Percentiles rank a stretch among this genome's conserved stretches.
Conservation (phyloP, 2,113 vertebrate species). For the Plestiodon gilberti region DNA sequence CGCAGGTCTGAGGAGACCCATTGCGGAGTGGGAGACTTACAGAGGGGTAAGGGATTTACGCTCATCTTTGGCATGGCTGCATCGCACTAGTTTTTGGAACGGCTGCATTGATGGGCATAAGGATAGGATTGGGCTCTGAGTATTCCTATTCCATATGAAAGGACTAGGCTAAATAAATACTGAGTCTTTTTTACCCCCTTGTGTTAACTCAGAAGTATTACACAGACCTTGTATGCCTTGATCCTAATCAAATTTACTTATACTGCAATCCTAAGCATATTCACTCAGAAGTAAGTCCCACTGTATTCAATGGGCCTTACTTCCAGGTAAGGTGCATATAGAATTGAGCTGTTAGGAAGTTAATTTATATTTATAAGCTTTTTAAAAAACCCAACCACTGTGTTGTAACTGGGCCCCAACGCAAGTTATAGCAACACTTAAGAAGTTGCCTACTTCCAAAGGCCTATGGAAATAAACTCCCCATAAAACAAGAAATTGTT, state of each 20-base stretch:
- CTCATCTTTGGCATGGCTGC: no score
- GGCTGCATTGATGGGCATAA: no score
- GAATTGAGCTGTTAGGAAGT: not conserved
- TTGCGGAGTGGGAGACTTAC: no score
- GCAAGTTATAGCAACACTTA: not conserved
- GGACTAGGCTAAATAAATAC: not conserved
- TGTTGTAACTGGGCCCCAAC: not conserved
- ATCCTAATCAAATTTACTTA: not conserved
- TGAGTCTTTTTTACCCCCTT: constrained; percentile 60
- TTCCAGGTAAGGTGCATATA: not conserved
- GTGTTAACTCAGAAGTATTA: constrained; percentile 50
- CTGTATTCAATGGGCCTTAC: not conserved
- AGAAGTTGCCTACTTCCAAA: constrained; percentile 17
- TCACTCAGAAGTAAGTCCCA: no score
- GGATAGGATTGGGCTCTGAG: not conserved
- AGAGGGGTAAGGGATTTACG: no score
- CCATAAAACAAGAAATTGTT: not conserved
- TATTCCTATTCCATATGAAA: accelerated
- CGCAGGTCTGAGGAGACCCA: no score
- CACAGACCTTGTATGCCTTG: not conserved
- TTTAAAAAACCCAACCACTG: not conserved
- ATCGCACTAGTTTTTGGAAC: no score
- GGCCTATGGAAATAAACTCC: not conserved
- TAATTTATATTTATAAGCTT: not conserved
- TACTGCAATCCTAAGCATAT: no score